Evolutionary conservation across 2,797 vertebrate genomes (phyloP), one percentile per base, ranked within the genome.

Genomic region (Menidia menidia): DNA sequence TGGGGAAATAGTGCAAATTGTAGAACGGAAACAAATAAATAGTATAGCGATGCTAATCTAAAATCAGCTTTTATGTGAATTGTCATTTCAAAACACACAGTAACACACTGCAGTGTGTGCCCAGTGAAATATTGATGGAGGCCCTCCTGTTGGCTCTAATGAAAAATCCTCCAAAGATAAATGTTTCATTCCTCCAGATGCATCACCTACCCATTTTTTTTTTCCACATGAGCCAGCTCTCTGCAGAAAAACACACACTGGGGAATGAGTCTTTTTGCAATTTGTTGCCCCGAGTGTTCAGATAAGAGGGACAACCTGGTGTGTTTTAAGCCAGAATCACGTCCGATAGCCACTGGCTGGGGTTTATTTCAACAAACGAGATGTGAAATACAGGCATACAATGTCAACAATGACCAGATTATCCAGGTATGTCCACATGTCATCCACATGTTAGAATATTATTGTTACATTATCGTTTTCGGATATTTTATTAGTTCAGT

Each of bases 51-150:
- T 25, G 25, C 25, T 25, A 25, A 25, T 25, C 25, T 25, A 25
- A 25, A 25, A 25, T 25, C 25, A 25, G 25, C 1, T 25, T 25
- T 25, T 25, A 25, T 25, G 25, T 25, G 25, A 25, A 25, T 25
- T 25, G 25, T 25, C 25, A 25, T 25, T 25, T 25, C 25, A 25
- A 25, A 63, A 75, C 52, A 45, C 82, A 78, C 77, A 35, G 71
- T 60, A 60, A 73, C 73, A 69, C 75, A 55, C 71, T 45, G 65
- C 63, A 62, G 70, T n/a, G 90, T 84, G 52, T 71, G 86, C 79
- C 90, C 81, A 69, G 83, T 96, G 90, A 95, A 96, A 96, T 96
- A 96, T 95, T 96, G 92, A 95, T 96, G 92, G 71, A 87, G 84
- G 87, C 83, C 88, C 75, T 93, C 93, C 92, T 92, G 91, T 92